Base-by-base conservation (phyloP, 2,113 vertebrate species). In the Callipepla californica region DNA sequence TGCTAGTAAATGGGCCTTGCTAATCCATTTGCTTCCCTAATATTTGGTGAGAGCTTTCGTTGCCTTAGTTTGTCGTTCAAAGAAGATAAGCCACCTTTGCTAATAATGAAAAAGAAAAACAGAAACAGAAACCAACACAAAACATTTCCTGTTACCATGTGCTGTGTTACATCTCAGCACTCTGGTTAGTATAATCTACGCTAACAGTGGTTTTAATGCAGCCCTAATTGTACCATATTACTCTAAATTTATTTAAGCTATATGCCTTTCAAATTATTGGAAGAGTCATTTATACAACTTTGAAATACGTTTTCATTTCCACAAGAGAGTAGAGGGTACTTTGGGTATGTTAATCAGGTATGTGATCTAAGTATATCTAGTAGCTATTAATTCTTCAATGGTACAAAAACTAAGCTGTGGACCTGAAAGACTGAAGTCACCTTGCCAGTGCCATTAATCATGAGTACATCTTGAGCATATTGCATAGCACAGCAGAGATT, bases 361-460 rank as follows among this genome's bases (percentile, higher is more conserved):
- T 59, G 34, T 38, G 30, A 70, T 16, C 15, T 44, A 75, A 47
- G 7, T 65, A 9, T 67, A 32, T 38, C 44, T 72, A 51, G 50
- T 38, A 62, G 10, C 53, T 87, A 45, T 15, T 77, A 74, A 62
- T 80, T 93, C 34, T 67, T 80, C 59, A 63, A 17, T 3, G 7
- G 10, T 40, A 63, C 3, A 68, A 63, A 82, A 87, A 19, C 3
- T 59, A 76, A 92, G 13, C 21, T 50, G 30, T 58, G 80, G 44
- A 67, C 4, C 16, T 89, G 58, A 78, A 65, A 58, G 32, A 84
- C 30, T 79, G 1, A 8, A 25, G 34, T 12, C 72, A 78, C 66
- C 48, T 88, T 93, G 69, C 23, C 19, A 69, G 55, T 82, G 11
- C 18, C 23, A 45, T 89, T 81, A 89, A 92, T 75, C n/a, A 23